These are phyloP conservation scores for Forbesichthys papilliferus DNA, from an alignment of 2,113 vertebrate genomes.

Conservation along the genomic window DNA sequence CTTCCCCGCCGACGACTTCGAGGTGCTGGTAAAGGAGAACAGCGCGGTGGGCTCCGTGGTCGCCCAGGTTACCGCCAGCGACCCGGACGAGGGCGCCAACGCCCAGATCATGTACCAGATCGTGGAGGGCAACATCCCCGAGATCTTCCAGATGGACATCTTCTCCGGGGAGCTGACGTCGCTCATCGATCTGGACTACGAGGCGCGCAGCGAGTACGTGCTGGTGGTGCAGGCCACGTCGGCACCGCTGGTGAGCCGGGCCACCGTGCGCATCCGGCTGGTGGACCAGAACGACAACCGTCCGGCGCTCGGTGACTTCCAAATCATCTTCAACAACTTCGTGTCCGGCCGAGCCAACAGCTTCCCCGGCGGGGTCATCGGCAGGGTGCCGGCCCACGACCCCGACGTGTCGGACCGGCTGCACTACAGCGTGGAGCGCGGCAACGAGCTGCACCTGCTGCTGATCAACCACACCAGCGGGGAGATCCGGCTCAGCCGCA, in stretches of 20 bases:
- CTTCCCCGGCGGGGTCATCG: conserved; percentile 93
- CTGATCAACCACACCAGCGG: conserved; percentile 95
- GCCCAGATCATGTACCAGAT: conserved; percentile 99
- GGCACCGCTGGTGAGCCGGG: conserved; percentile 93
- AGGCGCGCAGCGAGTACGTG: conserved; percentile 87
- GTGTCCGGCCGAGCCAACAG: conserved; percentile 96
- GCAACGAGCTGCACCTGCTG: conserved; percentile 94
- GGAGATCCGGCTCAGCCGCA: conserved; percentile 92
- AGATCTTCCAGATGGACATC: conserved; percentile 99
- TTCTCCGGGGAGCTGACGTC: conserved; percentile 98
- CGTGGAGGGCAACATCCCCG: conserved; percentile 97
- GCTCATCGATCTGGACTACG: conserved; percentile 96
- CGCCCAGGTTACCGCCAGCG: conserved; percentile 91
- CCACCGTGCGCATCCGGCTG: conserved; percentile 88
- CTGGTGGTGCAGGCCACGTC: conserved; percentile 98
- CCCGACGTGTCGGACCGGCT: conserved; percentile 93
- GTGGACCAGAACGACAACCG: conserved; percentile 97
- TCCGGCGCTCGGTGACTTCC: conserved; percentile 92
- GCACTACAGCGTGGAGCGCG: conserved; percentile 93
- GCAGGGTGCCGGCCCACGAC: conserved; percentile 91
- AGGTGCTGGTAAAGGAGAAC: conserved; percentile 94
- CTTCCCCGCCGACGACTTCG: conserved; percentile 95
- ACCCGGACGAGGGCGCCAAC: conserved; percentile 93
- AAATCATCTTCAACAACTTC: conserved; percentile 99
- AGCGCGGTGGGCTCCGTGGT: conserved; percentile 95